Conservation (phyloP, 2,888 invertebrate genomes). For the Laothoe populi region DNA sequence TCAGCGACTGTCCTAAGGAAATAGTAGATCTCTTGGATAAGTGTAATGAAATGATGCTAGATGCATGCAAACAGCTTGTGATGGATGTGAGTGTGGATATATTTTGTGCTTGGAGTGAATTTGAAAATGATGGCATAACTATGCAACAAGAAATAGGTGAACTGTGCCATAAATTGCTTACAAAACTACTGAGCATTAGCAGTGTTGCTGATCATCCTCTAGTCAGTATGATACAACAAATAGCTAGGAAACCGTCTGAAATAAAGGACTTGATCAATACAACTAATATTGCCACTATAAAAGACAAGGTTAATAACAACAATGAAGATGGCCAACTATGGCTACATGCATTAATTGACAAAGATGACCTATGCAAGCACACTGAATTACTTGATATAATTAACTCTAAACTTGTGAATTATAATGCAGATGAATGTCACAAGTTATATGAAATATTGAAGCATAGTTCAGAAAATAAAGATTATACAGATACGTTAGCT, state of each 20-base stretch:
- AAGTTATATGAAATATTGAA: conserved; percentile 52
- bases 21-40: conserved; percentile 58
- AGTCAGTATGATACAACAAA: conserved; percentile 63
- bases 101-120: conserved; percentile 78
- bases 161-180: conserved; percentile 59
- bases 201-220: conserved; percentile 61
- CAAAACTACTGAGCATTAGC: conserved; percentile 47
- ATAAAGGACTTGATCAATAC: conserved; percentile 62
- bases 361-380: conserved; percentile 59
- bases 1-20: conserved; percentile 51
- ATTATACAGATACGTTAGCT: conserved; percentile 47
- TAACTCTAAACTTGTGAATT: conserved; percentile 49
- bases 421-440: conserved; percentile 54
- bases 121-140: conserved; percentile 62
- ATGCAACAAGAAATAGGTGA: conserved; percentile 73
- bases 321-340: conserved; percentile 55
- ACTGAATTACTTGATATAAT: conserved; percentile 52
- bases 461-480: conserved; percentile 44
- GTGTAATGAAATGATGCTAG: conserved; percentile 58
- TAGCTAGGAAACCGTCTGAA: conserved; percentile 64
- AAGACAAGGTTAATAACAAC: conserved; percentile 56
- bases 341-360: conserved; percentile 64
- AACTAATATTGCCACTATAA: conserved; percentile 52
- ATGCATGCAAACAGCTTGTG: conserved; percentile 61
- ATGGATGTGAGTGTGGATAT: conserved; percentile 75